phyloP scores from a whole-genome alignment of 1,140 invertebrate genomes.

The Lithobius niger region DNA sequence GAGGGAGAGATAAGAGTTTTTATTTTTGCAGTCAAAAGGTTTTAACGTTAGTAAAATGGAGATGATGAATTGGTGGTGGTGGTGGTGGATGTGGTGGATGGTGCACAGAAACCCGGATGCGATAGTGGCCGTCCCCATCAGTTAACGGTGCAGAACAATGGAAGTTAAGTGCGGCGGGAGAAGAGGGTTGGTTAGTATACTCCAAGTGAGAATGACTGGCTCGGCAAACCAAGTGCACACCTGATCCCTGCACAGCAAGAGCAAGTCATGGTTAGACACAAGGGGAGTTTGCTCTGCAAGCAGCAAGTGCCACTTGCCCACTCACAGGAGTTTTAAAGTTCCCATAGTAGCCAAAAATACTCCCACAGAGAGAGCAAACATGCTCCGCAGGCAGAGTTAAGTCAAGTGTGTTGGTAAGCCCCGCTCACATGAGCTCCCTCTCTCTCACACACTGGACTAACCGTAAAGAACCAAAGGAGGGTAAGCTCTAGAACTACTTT shows the following conservation, averaged over 20 bases:
- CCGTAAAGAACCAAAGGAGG: no score
- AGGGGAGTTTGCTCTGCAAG: no score
- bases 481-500: no score
- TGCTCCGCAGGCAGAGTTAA: no score
- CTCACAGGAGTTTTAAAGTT: no score
- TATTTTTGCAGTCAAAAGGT: slow-evolving; percentile 3
- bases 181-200: background rate
- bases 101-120: background rate
- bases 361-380: no score
- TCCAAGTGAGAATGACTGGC: no score
- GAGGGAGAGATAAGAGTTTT: slow-evolving; percentile 1
- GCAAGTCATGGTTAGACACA: no score
- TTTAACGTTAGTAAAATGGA: background rate
- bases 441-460: background rate
- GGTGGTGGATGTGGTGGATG: background rate
- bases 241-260: no score
- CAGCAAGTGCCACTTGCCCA: no score
- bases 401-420: background rate
- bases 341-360: no score
- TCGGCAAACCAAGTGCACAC: no score
- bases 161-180: background rate
- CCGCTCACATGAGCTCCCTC: background rate
- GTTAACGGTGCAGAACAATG: slow-evolving; percentile 6
- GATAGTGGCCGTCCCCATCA: slow-evolving; percentile 1
- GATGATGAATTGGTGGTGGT: background rate